These are phyloP conservation scores for Pentamera pediparva DNA, from an alignment of 53 echinoderm and acorn worm genomes.

Conservation along the genomic window DNA sequence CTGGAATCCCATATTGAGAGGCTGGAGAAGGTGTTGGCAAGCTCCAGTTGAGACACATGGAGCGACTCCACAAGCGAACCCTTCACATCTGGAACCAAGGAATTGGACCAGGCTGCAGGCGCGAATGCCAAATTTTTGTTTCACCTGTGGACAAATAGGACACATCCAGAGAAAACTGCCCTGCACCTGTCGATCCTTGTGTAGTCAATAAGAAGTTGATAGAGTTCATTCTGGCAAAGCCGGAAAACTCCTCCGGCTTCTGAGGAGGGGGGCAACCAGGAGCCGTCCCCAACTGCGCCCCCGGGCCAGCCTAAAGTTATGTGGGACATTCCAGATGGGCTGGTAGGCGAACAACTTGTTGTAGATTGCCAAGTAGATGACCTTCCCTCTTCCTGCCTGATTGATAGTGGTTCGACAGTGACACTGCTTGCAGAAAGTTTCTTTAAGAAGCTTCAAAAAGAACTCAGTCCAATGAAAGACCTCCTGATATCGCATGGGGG, in stretches of 20 bases:
- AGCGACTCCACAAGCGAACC: neutral
- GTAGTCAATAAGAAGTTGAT: constrained; percentile 38
- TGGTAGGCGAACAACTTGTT: constrained; percentile 48
- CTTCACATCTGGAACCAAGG: neutral
- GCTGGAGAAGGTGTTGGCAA: neutral
- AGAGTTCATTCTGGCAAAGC: constrained; percentile 9
- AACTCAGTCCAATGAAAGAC: neutral
- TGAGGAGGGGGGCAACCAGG: constrained; percentile 32
- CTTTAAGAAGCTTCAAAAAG: constrained; percentile 13
- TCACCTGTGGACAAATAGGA: constrained; percentile 45
- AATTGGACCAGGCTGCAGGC: too few relatives aligned
- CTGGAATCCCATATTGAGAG: neutral
- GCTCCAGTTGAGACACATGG: neutral
- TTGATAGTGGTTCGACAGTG: constrained; percentile 57
- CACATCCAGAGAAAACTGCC: constrained; percentile 33
- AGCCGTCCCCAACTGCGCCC: neutral
- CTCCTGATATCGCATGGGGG: constrained; percentile 32
- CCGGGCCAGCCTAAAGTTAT: neutral
- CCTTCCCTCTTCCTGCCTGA: neutral
- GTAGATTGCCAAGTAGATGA: constrained; percentile 45
- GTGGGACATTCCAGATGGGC: constrained; percentile 20
- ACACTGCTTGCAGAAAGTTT: constrained; percentile 31
- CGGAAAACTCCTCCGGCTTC: constrained; percentile 44
- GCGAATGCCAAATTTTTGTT: constrained; percentile 20
- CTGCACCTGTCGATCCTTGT: neutral